Percentiles rank a stretch among this genome's conserved stretches.
Conservation (phyloP, 2,797 vertebrate species). For the Vespertilio murinus region DNA sequence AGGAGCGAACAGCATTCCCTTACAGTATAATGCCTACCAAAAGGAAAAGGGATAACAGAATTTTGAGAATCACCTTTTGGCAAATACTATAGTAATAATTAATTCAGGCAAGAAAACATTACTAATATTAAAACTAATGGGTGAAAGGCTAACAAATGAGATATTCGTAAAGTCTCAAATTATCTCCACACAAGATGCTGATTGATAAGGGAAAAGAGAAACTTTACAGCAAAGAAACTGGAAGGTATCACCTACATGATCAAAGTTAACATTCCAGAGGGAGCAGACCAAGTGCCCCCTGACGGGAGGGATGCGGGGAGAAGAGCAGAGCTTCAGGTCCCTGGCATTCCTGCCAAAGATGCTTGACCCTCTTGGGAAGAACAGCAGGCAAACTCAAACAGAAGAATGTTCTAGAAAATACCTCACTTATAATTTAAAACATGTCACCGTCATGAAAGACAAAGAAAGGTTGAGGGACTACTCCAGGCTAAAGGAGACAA, state of each 20-base stretch:
- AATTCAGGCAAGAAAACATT: background rate
- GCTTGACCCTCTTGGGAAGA: background rate
- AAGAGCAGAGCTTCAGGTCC: background rate
- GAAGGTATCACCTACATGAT: background rate
- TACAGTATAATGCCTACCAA: background rate
- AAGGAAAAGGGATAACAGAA: background rate
- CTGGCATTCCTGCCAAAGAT: background rate
- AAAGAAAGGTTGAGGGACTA: background rate
- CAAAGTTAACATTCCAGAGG: background rate
- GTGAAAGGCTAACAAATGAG: background rate
- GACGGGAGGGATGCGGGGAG: background rate
- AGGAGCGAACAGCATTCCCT: background rate
- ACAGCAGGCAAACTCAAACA: background rate
- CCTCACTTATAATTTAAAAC: background rate
- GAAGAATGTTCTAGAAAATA: background rate
- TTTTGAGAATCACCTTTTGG: constrained; percentile 20
- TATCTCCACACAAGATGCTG: background rate
- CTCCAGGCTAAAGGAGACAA: background rate
- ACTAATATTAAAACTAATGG: background rate
- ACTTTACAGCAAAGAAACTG: background rate
- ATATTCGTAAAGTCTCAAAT: background rate
- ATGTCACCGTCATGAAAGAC: background rate
- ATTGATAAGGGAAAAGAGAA: constrained; percentile 4
- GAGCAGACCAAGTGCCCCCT: background rate
- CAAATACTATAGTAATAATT: background rate